Conservation (phyloP, 2,888 invertebrate species). For the Apamea sordens region DNA sequence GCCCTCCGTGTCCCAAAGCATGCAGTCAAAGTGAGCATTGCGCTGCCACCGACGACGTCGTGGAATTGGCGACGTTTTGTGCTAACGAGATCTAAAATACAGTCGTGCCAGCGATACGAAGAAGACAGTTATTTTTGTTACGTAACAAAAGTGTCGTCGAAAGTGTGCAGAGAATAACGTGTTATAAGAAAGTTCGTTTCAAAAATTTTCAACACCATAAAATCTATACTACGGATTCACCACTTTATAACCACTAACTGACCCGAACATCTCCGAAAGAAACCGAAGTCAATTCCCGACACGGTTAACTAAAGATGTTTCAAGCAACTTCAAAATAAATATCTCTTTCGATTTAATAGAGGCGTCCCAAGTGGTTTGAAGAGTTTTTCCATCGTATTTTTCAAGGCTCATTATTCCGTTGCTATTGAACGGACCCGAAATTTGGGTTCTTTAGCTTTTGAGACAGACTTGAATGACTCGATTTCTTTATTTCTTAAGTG, state of each 20-base stretch:
- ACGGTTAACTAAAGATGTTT: conserved; percentile 44
- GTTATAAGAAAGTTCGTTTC: too few relatives aligned
- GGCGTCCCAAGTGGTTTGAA: conserved; percentile 65
- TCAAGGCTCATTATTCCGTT: conserved; percentile 70
- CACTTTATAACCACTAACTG: conserved; percentile 10
- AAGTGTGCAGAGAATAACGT: not conserved
- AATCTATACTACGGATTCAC: conserved; percentile 13
- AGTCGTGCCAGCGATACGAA: too few relatives aligned
- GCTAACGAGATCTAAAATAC: too few relatives aligned
- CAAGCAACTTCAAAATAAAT: conserved; percentile 65
- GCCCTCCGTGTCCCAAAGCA: too few relatives aligned
- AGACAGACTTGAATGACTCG: conserved; percentile 71
- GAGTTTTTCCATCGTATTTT: conserved; percentile 68
- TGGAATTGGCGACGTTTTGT: too few relatives aligned
- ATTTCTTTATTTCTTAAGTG: conserved; percentile 73
- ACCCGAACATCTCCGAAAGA: conserved; percentile 13
- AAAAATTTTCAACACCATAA: not conserved
- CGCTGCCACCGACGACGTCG: too few relatives aligned
- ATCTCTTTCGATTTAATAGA: conserved; percentile 69
- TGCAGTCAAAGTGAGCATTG: too few relatives aligned
- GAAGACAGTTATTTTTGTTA: not conserved
- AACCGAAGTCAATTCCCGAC: conserved; percentile 24
- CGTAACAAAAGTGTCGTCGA: not conserved
- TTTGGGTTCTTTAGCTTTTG: conserved; percentile 67
- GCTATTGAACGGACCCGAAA: conserved; percentile 68